Evolutionary conservation across 2,113 vertebrate genomes (phyloP).

Genomic region (Chiloscyllium plagiosum): DNA sequence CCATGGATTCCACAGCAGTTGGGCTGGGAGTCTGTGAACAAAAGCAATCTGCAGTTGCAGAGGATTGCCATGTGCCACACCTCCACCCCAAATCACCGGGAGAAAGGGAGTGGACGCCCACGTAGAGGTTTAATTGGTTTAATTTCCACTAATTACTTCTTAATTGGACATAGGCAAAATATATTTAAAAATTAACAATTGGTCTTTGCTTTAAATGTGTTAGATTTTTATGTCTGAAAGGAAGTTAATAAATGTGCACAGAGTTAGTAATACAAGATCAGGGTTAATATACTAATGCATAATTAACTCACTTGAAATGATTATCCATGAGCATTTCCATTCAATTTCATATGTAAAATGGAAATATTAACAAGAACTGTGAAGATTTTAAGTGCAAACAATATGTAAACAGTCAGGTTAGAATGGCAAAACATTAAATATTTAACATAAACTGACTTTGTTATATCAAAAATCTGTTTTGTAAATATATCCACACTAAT

Average conservation of each 20-base stretch:
- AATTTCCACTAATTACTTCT: not conserved
- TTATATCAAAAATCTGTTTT: not conserved
- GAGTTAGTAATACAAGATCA: not conserved
- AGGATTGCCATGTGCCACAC: too few relatives aligned
- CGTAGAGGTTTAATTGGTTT: too few relatives aligned
- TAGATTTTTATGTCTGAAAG: not conserved
- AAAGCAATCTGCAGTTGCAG: too few relatives aligned
- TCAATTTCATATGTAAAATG: not conserved
- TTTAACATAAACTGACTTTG: conserved; percentile 16
- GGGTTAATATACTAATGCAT: not conserved
- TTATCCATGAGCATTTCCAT: not conserved
- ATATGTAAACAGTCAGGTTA: conserved; percentile 40
- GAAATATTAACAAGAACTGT: not conserved
- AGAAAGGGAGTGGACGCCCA: too few relatives aligned
- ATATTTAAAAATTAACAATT: not conserved
- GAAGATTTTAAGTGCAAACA: not conserved
- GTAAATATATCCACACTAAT: not conserved
- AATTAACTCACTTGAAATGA: not conserved
- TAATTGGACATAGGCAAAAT: not conserved
- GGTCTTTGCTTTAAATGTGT: not conserved
- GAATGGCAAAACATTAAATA: not conserved
- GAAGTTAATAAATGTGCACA: not conserved
- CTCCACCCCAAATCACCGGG: too few relatives aligned
- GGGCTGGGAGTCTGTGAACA: too few relatives aligned
- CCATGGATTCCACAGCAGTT: too few relatives aligned